Evolutionary conservation across 2,113 vertebrate species (phyloP).

Genomic region (Eonycteris spelaea): DNA sequence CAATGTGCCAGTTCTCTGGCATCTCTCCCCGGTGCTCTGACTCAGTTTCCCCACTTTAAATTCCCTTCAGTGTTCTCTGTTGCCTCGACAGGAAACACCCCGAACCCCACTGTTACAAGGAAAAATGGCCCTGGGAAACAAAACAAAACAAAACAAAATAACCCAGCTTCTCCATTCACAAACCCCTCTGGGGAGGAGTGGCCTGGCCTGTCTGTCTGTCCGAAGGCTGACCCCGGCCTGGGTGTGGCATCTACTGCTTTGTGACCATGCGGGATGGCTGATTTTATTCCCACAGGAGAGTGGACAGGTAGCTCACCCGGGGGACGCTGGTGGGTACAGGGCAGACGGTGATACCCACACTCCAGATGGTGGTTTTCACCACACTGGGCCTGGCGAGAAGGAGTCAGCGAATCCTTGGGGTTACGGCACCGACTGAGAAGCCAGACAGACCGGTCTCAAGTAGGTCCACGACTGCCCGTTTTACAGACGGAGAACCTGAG

Average conservation of each 20-base stretch:
- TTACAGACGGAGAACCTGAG: not conserved
- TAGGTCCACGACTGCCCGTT: not conserved
- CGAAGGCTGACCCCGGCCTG: rapidly evolving
- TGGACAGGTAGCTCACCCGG: rapidly evolving
- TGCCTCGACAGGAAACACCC: not conserved
- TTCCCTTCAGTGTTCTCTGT: not conserved
- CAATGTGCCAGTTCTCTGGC: not conserved
- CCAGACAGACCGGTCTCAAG: not conserved
- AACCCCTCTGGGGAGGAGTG: rapidly evolving
- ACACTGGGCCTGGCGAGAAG: not conserved
- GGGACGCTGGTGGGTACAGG: rapidly evolving
- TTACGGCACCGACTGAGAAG: not conserved
- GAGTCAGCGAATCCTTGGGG: not conserved
- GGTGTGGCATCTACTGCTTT: rapidly evolving
- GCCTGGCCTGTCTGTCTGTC: not conserved
- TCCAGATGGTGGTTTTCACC: not conserved
- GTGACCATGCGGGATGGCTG: not conserved
- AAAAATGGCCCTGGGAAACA: not conserved
- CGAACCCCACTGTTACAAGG: not conserved
- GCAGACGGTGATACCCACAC: not conserved
- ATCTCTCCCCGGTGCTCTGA: rapidly evolving
- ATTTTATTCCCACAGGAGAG: too few species aligned
- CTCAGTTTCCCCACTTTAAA: not conserved
- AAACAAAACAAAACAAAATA: too few species aligned
- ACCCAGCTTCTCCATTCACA: not conserved